Evolutionary conservation across 2,113 vertebrate genomes (phyloP).

Genomic region (Rostratula benghalensis): DNA sequence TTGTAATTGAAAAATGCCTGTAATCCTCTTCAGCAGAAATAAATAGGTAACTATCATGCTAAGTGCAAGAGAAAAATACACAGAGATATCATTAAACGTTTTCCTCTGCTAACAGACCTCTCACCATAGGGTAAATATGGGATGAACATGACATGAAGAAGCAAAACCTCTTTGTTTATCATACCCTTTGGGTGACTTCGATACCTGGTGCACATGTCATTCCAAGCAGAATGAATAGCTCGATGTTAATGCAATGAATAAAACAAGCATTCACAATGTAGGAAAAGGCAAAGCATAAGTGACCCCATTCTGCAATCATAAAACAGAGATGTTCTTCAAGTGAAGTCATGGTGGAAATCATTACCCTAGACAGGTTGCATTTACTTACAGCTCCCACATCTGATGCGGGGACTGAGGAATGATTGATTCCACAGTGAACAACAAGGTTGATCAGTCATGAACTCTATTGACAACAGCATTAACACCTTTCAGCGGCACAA

Average conservation of each 20-base stretch:
- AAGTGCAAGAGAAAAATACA: slow-evolving; percentile 49
- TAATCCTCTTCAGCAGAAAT: slow-evolving; percentile 48
- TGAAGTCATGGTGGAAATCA: not conserved
- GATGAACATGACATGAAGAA: not conserved
- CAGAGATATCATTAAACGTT: slow-evolving; percentile 7
- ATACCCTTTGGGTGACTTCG: not conserved
- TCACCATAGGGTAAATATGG: slow-evolving; percentile 38
- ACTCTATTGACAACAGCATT: not conserved
- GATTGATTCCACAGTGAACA: not conserved
- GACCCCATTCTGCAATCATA: not conserved
- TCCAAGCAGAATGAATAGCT: not conserved
- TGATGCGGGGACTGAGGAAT: not conserved
- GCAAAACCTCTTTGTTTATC: slow-evolving; percentile 39
- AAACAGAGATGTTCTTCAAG: not conserved
- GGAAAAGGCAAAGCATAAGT: not conserved
- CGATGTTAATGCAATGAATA: not conserved
- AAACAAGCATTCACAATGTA: not conserved
- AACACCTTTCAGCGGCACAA: not conserved
- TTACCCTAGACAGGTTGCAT: not conserved
- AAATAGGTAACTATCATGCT: slow-evolving; percentile 30
- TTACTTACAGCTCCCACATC: not conserved
- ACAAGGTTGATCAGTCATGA: not conserved
- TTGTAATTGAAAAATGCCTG: slow-evolving; percentile 57
- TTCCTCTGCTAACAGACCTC: slow-evolving; percentile 47
- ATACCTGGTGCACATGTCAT: not conserved